phyloP scores from a whole-genome alignment of 2,888 invertebrate genomes.

The Andrena minutula region DNA sequence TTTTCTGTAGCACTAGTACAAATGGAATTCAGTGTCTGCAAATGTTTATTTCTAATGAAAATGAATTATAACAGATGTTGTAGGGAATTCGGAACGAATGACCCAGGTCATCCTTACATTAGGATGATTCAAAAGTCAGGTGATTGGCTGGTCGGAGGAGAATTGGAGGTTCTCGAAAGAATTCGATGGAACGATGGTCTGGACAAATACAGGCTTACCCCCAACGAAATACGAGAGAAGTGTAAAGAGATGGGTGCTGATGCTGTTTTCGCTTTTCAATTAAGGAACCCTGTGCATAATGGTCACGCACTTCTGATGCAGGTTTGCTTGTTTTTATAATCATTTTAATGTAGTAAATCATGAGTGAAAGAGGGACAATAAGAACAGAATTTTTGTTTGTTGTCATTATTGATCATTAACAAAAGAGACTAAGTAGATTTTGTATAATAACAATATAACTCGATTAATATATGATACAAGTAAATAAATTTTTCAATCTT shows the following conservation, averaged over 20 bases:
- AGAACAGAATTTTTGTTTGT: no score
- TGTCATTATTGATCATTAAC: no score
- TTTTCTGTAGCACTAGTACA: neutral
- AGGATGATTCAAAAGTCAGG: constrained; percentile 97
- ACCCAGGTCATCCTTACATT: constrained; percentile 94
- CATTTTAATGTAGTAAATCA: neutral
- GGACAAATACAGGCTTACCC: constrained; percentile 96
- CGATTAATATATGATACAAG: no score
- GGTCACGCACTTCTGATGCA: constrained; percentile 99
- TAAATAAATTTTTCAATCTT: no score
- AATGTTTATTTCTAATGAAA: neutral
- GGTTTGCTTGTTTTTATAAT: constrained; percentile 74
- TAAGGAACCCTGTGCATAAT: constrained; percentile 99
- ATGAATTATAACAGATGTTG: constrained; percentile 85
- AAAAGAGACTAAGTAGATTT: no score
- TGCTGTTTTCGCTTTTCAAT: constrained; percentile 97
- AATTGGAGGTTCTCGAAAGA: constrained; percentile 94
- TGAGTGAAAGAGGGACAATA: no score
- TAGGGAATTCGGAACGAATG: constrained; percentile 96
- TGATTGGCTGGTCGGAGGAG: constrained; percentile 97
- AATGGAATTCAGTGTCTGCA: neutral
- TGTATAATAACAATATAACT: no score
- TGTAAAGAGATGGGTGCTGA: constrained; percentile 94
- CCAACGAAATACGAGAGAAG: constrained; percentile 93
- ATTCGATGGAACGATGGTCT: constrained; percentile 97